Percentiles rank a stretch among this genome's conserved stretches.
Conservation (phyloP, 2,113 vertebrate genomes). For the Sinocyclocheilus anophthalmus region DNA sequence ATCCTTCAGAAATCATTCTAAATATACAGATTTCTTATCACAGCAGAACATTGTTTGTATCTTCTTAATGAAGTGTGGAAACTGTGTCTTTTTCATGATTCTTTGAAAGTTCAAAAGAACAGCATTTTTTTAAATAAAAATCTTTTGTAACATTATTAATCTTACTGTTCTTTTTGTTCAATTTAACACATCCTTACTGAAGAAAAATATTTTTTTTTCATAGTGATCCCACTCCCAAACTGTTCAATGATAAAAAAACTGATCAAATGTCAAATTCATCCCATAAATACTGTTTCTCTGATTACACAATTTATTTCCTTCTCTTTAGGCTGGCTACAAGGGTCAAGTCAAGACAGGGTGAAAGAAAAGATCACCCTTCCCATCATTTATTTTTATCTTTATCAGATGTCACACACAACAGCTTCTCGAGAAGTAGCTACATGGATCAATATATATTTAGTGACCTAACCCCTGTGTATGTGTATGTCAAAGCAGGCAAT, state of each 20-base stretch:
- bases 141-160: not conserved
- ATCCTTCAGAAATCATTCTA: not conserved
- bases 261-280: not conserved
- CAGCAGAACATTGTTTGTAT: not conserved
- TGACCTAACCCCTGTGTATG: slow-evolving; percentile 69
- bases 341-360: slow-evolving; percentile 52
- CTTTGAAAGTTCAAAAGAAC: no score
- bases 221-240: not conserved
- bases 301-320: not conserved
- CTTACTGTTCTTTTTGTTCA: not conserved
- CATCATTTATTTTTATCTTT: slow-evolving; percentile 66
- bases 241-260: not conserved
- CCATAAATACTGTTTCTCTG: not conserved
- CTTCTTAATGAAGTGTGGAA: not conserved
- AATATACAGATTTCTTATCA: not conserved
- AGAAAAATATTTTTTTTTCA: not conserved
- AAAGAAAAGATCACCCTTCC: slow-evolving; percentile 53
- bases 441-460: slow-evolving; percentile 74
- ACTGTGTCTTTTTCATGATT: not conserved
- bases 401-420: slow-evolving; percentile 55
- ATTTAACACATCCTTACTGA: not conserved
- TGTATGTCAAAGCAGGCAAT: slow-evolving; percentile 68
- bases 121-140: no score
- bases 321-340: slow-evolving; percentile 28
- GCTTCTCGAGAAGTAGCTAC: slow-evolving; percentile 58